Percentiles rank a stretch among this genome's conserved stretches.
phyloP scores from a whole-genome alignment of 1,140 invertebrate species.

The Chionoecetes opilio region DNA sequence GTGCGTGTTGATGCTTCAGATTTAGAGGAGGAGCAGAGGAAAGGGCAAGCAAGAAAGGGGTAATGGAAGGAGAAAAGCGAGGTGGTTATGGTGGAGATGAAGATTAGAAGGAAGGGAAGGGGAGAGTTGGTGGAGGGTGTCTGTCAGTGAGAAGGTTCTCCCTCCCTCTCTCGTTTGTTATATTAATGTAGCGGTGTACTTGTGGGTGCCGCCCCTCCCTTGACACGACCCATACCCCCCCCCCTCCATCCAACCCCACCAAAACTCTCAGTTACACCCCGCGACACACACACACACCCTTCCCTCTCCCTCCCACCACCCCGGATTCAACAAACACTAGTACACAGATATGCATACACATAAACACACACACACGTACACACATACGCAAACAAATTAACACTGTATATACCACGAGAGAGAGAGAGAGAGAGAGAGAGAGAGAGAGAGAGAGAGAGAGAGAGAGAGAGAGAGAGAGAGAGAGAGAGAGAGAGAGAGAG shows the following conservation, averaged over 20 bases:
- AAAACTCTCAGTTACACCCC: neutral
- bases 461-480: neutral
- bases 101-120: neutral
- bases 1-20: too few relatives aligned
- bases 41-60: neutral
- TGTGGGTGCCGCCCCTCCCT: neutral
- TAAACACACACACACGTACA: too few relatives aligned
- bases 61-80: neutral
- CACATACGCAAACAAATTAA: too few relatives aligned
- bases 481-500: constrained; percentile 46
- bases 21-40: neutral
- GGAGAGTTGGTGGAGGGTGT: neutral
- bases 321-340: neutral
- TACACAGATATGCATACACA: neutral
- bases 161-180: neutral
- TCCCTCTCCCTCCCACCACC: neutral
- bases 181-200: constrained; percentile 20
- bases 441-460: too few relatives aligned
- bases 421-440: too few relatives aligned
- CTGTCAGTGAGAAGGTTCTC: neutral
- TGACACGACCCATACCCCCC: too few relatives aligned
- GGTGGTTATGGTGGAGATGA: neutral
- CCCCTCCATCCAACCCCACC: too few relatives aligned
- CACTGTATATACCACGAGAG: too few relatives aligned
- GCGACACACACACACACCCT: neutral